phyloP scores from a whole-genome alignment of 2,113 vertebrate species.

The Scatophagus argus region DNA sequence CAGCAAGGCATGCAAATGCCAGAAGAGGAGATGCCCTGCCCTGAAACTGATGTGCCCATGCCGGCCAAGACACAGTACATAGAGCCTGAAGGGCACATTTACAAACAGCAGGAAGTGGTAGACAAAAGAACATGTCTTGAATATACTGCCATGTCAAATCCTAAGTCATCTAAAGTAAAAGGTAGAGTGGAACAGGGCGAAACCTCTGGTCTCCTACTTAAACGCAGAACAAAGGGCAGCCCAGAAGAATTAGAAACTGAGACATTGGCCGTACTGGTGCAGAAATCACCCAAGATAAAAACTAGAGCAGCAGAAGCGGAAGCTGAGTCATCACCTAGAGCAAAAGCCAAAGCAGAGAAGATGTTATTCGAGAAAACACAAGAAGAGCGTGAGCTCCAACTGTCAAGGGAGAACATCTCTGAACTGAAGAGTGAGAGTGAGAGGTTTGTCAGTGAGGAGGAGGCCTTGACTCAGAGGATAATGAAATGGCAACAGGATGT shows the following conservation, averaged over 20 bases:
- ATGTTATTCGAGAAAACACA: conserved; percentile 65
- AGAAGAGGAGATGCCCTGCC: conserved; percentile 53
- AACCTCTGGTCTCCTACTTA: not conserved
- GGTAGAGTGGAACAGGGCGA: conserved; percentile 8
- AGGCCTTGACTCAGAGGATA: conserved; percentile 81
- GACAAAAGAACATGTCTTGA: conserved; percentile 21
- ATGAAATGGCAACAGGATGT: conserved; percentile 86
- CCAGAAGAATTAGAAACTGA: conserved; percentile 26
- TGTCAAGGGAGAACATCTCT: conserved; percentile 81
- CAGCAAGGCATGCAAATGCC: conserved; percentile 75
- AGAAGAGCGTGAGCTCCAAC: conserved; percentile 74
- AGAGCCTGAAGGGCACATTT: conserved; percentile 37
- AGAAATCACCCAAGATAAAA: conserved; percentile 41
- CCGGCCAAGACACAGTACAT: conserved; percentile 37
- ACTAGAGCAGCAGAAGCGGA: conserved; percentile 21
- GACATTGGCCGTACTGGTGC: not conserved
- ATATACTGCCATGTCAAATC: not conserved
- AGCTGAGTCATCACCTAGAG: conserved; percentile 25
- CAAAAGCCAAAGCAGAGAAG: conserved; percentile 54
- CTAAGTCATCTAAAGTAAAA: conserved; percentile 11
- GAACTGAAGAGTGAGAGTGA: conserved; percentile 79
- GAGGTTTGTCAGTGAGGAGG: conserved; percentile 79
- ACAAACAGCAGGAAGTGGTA: conserved; percentile 6
- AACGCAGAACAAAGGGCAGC: conserved; percentile 25
- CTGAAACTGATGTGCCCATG: conserved; percentile 52